Conservation (phyloP, 37 sponge, comb jelly and placozoan species). For the Spongilla lacustris region DNA sequence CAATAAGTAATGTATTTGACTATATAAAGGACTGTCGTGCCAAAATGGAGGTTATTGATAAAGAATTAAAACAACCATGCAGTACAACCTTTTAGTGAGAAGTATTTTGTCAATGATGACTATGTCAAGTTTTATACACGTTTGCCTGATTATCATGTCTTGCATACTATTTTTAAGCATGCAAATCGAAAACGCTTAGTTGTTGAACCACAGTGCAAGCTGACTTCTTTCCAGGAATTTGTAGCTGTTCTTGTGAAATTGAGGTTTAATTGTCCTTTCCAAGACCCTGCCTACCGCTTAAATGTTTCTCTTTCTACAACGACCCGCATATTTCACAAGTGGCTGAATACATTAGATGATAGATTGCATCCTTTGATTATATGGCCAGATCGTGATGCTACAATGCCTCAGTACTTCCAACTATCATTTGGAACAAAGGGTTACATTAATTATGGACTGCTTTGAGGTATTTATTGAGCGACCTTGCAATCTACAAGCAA, state of each 20-base stretch:
- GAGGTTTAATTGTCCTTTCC: conserved; percentile 5
- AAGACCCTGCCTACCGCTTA: conserved; percentile 70
- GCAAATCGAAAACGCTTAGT: background rate
- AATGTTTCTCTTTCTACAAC: conserved; percentile 38
- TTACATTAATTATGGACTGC: conserved; percentile 71
- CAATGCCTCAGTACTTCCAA: conserved; percentile 68
- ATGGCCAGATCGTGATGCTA: conserved; percentile 76
- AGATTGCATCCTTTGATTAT: conserved; percentile 39
- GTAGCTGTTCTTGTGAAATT: conserved; percentile 52
- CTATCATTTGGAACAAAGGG: conserved; percentile 38
- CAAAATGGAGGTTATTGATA: too few relatives aligned
- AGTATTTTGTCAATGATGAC: conserved; percentile 9
- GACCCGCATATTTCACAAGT: conserved; percentile 32
- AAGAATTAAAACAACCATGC: too few relatives aligned
- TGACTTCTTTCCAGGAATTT: conserved; percentile 66
- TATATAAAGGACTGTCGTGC: too few relatives aligned
- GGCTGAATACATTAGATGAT: conserved; percentile 28
- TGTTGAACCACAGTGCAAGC: background rate
- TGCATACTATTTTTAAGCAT: conserved; percentile 8
- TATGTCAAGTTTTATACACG: conserved; percentile 42
- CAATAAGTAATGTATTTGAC: too few relatives aligned
- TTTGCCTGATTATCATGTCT: conserved; percentile 16
- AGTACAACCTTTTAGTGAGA: too few relatives aligned
- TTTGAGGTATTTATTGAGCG: conserved; percentile 74
- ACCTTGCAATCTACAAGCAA: conserved; percentile 53